Conservation (phyloP, 2,797 vertebrate genomes). For the Tenualosa ilisha region DNA sequence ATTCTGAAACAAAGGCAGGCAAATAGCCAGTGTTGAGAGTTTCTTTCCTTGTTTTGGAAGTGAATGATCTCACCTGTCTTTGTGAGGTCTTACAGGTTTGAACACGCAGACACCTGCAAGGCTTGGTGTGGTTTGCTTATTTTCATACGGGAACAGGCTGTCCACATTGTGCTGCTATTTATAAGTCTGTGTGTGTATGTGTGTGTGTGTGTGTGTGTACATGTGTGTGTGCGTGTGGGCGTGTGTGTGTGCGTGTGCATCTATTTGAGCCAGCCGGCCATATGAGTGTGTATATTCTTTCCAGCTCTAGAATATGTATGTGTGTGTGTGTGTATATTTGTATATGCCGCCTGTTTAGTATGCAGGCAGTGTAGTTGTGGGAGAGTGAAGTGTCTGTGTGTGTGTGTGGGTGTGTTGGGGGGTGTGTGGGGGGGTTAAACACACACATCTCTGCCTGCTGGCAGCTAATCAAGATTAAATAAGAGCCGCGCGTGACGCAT, state of each 20-base stretch:
- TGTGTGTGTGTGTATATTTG: neutral
- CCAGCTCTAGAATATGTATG: constrained; percentile 8
- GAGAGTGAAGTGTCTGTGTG: constrained; percentile 32
- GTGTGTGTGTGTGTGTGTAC: constrained; percentile 13
- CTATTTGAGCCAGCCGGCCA: neutral
- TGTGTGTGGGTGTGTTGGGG: constrained; percentile 41
- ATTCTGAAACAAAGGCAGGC: constrained; percentile 1
- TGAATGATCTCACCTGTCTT: neutral
- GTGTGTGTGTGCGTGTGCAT: constrained; percentile 12
- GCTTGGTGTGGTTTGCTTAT: neutral
- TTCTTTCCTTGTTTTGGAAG: neutral
- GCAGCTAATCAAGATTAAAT: constrained; percentile 54
- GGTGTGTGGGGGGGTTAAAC: neutral
- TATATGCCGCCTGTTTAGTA: constrained; percentile 34
- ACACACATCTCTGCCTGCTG: neutral
- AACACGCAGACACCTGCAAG: neutral
- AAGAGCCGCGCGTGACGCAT: constrained; percentile 43
- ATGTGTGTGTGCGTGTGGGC: neutral
- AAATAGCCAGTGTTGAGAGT: neutral
- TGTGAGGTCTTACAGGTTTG: neutral
- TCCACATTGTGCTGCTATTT: constrained; percentile 4
- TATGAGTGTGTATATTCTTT: neutral
- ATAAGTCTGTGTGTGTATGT: constrained; percentile 12
- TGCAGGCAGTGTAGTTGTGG: constrained; percentile 38
- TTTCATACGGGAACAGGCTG: neutral